Base-by-base conservation (phyloP, 2,797 vertebrate species). In the Enteromius thamalakanensis region DNA sequence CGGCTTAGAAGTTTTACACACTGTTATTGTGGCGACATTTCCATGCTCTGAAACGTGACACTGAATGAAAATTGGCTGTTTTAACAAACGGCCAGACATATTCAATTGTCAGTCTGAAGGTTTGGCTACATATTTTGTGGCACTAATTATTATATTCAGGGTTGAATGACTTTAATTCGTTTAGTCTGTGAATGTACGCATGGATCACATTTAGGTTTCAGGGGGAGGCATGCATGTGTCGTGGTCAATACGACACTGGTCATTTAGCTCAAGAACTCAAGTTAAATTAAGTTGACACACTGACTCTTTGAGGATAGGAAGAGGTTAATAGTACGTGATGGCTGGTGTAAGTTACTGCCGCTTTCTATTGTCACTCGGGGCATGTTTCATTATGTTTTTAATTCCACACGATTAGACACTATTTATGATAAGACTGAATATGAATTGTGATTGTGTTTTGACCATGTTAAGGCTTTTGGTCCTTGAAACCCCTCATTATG, bases 291-390 rank as follows among this genome's bases (percentile, higher is more conserved):
- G 51, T 65, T 75, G 86, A 87, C 77, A 55, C 65, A 47, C 7
- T 45, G 72, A 80, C 58, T 71, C 42, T 81, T 34, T 82, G 82
- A 72, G 80, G 45, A 74, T 37, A 62, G 49, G 64, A 81, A 67
- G 74, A 85, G 74, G 82, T 83, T 87, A 85, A 87, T 87, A 32
- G 40, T 72, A 81, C 76, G 82, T 55, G 85, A 87, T 80, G 58
- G 40, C 5, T 34, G 55, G 21, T 45, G 49, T 23, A 17, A 32
- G 79, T 77, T 85, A 64, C 77, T 55, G 29, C 32, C 49, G 23
- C 65, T 86, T 26, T 64, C 60, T 3, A 40, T 69, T 32, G 2
- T 26, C 29, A 32, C 21, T 51, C 34, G 64, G 49, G 42, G 21
- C 34, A 81, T 15, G 84, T 82, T 82, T 83, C 58, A 87, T 83